A percentile compares a stretch with the other conserved stretches of the same genome.
These are phyloP conservation scores for Drosophila pectinifera DNA, from an alignment of 1,140 invertebrate genomes.

Conservation along the genomic window DNA sequence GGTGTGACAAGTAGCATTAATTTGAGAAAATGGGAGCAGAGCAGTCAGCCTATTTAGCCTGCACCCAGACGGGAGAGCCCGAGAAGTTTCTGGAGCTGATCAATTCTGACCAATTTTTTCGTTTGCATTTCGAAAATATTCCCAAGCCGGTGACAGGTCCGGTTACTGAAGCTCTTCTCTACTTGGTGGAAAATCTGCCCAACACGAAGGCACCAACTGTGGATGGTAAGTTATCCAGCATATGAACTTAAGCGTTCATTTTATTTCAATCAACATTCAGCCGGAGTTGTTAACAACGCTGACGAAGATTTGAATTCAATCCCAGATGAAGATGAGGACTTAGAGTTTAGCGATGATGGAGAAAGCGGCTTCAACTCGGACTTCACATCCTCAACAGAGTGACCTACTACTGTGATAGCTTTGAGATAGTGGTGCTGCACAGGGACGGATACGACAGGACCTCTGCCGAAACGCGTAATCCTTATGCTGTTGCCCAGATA, in stretches of 20 bases:
- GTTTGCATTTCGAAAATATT: constrained; percentile 54
- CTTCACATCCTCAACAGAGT: neutral
- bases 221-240: neutral
- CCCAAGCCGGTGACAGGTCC: constrained; percentile 51
- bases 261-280: neutral
- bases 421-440: constrained; percentile 5
- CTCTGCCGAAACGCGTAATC: neutral
- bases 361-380: constrained; percentile 20
- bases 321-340: neutral
- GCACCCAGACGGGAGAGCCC: constrained; percentile 51
- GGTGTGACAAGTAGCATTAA: neutral
- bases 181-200: constrained; percentile 33
- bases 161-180: constrained; percentile 54
- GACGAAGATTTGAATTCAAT: neutral
- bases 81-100: constrained; percentile 26
- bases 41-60: constrained; percentile 61
- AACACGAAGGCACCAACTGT: neutral
- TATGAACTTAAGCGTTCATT: no score
- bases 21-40: constrained; percentile 63
- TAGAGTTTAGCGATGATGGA: constrained; percentile 1
- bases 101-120: constrained; percentile 54
- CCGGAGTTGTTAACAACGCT: neutral
- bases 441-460: neutral
- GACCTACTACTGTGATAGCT: neutral
- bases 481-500: neutral